Conservation (phyloP, 2,113 vertebrate species). For the Callipepla squamata region DNA sequence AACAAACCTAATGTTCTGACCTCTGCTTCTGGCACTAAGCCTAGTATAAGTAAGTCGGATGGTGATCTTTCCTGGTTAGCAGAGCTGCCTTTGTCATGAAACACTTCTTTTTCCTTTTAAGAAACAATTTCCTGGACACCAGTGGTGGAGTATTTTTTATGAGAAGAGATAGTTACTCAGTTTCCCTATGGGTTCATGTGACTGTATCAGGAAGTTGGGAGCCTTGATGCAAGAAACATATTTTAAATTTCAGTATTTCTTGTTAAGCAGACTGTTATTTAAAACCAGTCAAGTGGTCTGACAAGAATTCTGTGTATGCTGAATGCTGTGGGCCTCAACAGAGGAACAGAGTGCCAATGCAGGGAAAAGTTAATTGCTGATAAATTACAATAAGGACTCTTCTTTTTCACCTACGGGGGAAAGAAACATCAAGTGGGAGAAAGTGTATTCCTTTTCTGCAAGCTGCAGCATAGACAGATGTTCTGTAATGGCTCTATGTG, state of each 20-base stretch:
- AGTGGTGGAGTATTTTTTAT: neutral
- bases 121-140: neutral
- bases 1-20: slow-evolving; percentile 26
- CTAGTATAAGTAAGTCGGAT: neutral
- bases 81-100: neutral
- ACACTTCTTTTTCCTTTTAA: neutral
- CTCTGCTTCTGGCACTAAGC: slow-evolving; percentile 15
- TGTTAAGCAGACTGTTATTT: neutral
- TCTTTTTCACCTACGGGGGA: neutral
- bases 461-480: neutral
- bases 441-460: neutral
- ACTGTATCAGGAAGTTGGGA: neutral
- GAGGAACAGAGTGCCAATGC: neutral
- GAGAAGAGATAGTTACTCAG: neutral
- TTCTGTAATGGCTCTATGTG: slow-evolving; percentile 17
- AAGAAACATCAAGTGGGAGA: neutral
- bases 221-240: neutral
- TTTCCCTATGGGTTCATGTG: neutral
- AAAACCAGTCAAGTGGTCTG: neutral
- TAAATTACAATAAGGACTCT: neutral
- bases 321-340: neutral
- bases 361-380: slow-evolving; percentile 22
- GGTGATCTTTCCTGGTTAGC: neutral
- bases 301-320: neutral
- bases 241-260: neutral